These are phyloP conservation scores for Halcyon leucocephala DNA, from an alignment of 2,797 vertebrate species.

Conservation along the genomic window DNA sequence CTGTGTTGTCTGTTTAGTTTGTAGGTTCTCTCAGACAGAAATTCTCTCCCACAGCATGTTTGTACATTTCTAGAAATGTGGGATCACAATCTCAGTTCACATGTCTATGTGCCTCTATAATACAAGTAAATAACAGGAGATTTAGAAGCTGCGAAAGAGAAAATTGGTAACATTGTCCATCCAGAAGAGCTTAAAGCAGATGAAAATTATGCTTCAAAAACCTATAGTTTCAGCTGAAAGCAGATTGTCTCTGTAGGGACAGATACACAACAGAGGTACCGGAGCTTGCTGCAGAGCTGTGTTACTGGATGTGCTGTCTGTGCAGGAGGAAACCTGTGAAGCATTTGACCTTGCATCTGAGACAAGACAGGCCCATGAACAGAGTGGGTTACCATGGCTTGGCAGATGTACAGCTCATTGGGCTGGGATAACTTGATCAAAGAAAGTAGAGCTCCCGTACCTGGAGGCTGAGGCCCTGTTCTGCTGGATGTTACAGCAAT, in stretches of 20 bases:
- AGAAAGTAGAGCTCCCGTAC: not conserved
- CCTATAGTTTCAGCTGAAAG: not conserved
- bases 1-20: slow-evolving; percentile 18
- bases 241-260: not conserved
- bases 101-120: not conserved
- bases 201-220: not conserved
- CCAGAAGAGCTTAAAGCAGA: not conserved
- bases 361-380: not conserved
- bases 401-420: not conserved
- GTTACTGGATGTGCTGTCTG: not conserved
- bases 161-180: not conserved
- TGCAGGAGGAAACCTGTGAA: not conserved
- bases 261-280: not conserved
- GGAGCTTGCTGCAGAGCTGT: not conserved
- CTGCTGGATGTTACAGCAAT: not conserved
- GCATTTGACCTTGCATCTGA: not conserved
- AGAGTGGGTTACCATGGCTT: not conserved
- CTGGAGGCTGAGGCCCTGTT: not conserved
- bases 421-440: not conserved
- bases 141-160: not conserved
- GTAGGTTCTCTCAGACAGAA: not conserved
- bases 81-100: not conserved
- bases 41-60: not conserved
- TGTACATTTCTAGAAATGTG: slow-evolving; percentile 17
- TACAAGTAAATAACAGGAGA: not conserved